Evolutionary conservation across 2,888 invertebrate genomes (phyloP).

Genomic region (Bibio marci): DNA sequence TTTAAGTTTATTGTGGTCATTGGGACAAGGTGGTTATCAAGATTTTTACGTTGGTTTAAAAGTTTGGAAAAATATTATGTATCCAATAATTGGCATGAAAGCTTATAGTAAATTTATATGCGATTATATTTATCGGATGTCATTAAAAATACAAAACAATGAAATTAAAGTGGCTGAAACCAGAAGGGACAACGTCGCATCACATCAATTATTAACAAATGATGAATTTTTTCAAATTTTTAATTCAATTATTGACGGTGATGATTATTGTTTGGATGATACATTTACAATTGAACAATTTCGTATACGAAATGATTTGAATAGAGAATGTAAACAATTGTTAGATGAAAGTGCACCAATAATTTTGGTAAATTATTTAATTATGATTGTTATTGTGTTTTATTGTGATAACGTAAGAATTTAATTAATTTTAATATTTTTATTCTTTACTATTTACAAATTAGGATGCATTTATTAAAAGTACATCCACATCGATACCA

Average conservation of each 20-base stretch:
- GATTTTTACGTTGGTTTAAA: conserved; percentile 43
- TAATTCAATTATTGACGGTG: neutral
- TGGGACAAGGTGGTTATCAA: conserved; percentile 52
- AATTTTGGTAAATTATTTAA: conserved; percentile 17
- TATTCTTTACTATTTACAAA: too few species aligned
- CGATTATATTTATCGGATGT: conserved; percentile 34
- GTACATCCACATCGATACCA: conserved; percentile 19
- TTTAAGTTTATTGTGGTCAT: conserved; percentile 53
- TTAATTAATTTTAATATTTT: neutral
- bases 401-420: neutral
- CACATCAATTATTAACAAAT: neutral
- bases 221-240: neutral
- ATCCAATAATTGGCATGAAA: conserved; percentile 52
- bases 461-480: conserved; percentile 15
- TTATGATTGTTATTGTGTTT: neutral
- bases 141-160: conserved; percentile 11
- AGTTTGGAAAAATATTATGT: conserved; percentile 62
- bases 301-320: conserved; percentile 13
- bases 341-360: conserved; percentile 18
- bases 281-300: neutral
- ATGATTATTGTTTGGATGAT: neutral
- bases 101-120: conserved; percentile 48
- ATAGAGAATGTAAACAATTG: conserved; percentile 19
- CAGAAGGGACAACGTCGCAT: neutral
- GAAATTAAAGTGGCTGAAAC: neutral